These are phyloP conservation scores for Ardeotis arabs DNA, from an alignment of 2,113 vertebrate genomes.

Conservation along the genomic window DNA sequence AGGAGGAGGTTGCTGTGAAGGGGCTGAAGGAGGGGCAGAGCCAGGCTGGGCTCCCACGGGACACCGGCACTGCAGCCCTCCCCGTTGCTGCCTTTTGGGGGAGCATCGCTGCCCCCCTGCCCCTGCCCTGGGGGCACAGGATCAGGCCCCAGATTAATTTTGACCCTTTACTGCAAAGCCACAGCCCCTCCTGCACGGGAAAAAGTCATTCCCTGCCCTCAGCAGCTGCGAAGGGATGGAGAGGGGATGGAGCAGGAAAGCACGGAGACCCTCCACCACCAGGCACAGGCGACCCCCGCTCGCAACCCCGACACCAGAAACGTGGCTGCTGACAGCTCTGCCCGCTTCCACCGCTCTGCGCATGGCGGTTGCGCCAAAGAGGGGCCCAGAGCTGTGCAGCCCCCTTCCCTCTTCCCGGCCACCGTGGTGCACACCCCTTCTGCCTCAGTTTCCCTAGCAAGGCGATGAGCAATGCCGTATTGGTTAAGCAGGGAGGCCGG, in stretches of 20 bases:
- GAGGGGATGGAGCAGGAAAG: neutral
- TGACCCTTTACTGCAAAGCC: neutral
- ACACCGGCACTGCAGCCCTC: no score
- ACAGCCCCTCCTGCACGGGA: fast-evolving
- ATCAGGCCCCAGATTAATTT: neutral
- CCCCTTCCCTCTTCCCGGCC: neutral
- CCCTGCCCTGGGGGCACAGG: neutral
- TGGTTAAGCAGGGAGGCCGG: fast-evolving
- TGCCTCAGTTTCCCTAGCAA: slow-evolving; percentile 17
- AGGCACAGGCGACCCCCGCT: fast-evolving
- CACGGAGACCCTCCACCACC: neutral
- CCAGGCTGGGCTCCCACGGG: neutral
- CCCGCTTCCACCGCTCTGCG: neutral
- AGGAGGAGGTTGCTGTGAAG: neutral
- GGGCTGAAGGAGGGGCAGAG: neutral
- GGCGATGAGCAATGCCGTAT: fast-evolving
- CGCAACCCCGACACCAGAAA: fast-evolving
- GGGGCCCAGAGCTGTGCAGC: fast-evolving
- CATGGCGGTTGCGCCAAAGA: fast-evolving
- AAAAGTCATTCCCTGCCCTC: neutral
- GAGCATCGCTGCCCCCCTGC: no score
- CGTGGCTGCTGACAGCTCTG: neutral
- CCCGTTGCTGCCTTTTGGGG: no score
- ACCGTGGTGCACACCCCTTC: neutral
- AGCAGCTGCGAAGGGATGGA: neutral